Conservation (phyloP, 2,113 vertebrate species). For the Odontesthes bonariensis region DNA sequence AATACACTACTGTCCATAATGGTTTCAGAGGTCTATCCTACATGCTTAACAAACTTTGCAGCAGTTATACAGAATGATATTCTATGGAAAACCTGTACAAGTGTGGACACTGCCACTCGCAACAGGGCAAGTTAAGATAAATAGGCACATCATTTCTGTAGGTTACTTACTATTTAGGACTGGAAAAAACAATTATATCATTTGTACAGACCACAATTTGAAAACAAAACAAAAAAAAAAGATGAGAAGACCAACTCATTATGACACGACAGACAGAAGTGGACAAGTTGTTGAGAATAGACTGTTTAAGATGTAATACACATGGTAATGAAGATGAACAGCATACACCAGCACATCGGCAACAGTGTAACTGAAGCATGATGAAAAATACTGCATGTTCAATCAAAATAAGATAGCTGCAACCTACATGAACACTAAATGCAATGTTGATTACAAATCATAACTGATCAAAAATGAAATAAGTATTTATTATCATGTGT, state of each 20-base stretch:
- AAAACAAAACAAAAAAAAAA: neutral
- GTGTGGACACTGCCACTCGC: neutral
- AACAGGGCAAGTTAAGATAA: conserved; percentile 4
- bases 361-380: conserved; percentile 18
- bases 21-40: conserved; percentile 22
- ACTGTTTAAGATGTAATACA: conserved; percentile 14
- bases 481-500: neutral
- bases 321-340: conserved; percentile 25
- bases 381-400: conserved; percentile 7
- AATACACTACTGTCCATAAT: neutral
- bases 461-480: conserved; percentile 5
- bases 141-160: conserved; percentile 31
- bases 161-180: conserved; percentile 15
- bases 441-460: conserved; percentile 4
- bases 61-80: conserved; percentile 22
- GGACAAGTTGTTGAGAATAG: neutral
- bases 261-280: conserved; percentile 21
- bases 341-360: neutral
- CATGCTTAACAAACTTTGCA: conserved; percentile 19
- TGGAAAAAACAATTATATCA: conserved; percentile 4
- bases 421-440: neutral
- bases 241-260: neutral
- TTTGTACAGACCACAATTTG: neutral
- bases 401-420: neutral
- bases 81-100: conserved; percentile 15